Conservation (phyloP, 2,888 invertebrate species). For the Auanema freiburgensis region DNA sequence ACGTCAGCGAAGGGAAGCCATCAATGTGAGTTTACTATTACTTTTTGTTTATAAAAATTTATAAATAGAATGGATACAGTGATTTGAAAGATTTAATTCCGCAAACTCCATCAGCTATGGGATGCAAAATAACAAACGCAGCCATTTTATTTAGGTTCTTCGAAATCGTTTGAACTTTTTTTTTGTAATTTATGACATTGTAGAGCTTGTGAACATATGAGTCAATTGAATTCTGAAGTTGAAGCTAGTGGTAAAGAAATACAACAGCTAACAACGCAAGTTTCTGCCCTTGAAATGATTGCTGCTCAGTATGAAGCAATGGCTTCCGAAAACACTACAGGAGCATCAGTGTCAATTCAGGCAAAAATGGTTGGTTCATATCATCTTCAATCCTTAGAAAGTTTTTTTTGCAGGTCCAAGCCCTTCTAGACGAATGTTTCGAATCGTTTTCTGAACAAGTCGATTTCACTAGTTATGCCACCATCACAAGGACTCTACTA, state of each 20-base stretch:
- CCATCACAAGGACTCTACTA: constrained; percentile 42
- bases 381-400: neutral
- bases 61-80: constrained; percentile 57
- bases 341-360: constrained; percentile 44
- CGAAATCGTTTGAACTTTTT: neutral
- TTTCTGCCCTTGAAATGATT: constrained; percentile 60
- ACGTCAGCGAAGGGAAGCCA: constrained; percentile 62
- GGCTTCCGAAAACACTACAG: constrained; percentile 39
- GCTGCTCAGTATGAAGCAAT: constrained; percentile 62
- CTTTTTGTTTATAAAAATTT: constrained; percentile 3
- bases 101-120: constrained; percentile 54
- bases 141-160: constrained; percentile 56
- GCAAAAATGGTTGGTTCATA: constrained; percentile 48
- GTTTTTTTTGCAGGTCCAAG: constrained; percentile 47
- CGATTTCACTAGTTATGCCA: constrained; percentile 51
- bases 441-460: constrained; percentile 51
- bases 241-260: constrained; percentile 49
- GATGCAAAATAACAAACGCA: constrained; percentile 64
- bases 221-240: constrained; percentile 48
- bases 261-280: constrained; percentile 39
- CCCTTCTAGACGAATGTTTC: constrained; percentile 57
- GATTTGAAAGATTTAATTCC: constrained; percentile 63
- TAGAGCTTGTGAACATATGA: constrained; percentile 61
- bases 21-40: constrained; percentile 41
- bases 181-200: constrained; percentile 6